Base-by-base conservation (phyloP, 2,797 vertebrate species). In the Thripadectes ignobilis region DNA sequence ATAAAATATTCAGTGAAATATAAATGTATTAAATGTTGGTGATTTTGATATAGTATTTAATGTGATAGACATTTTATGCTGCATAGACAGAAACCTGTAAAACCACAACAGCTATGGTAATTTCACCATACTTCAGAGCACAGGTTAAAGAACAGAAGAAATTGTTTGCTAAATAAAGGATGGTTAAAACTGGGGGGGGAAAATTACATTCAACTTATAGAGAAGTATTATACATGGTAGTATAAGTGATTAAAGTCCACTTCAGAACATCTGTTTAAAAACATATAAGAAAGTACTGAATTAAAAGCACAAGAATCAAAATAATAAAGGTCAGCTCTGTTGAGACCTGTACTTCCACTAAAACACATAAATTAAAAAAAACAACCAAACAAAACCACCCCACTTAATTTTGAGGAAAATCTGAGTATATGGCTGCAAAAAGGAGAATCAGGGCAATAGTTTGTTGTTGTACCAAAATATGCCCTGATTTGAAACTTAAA, bases 71-170 rank as follows among this genome's bases (percentile, higher is more conserved):
- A 3, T 49, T 89, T 95, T 83, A 58, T 48, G 5, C 16, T 81
- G 8, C 41, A 39, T 55, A n/a, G 21, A 38, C 51, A 55, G 20
- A 93, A 69, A 62, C 10, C 38, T 74, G 41, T 68, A 86, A 66
- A 74, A 34, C 19, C 72, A 43, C 78, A 89, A 43, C 21, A 94
- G 8, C 58, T 19, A 27, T 9, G n/a, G 20, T 74, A 52, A 86
- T 93, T 92, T 93, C 81, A 93, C 46, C 20, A 82, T 27, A 26
- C 30, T 92, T 94, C 41, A 86, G 41, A 93, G 46, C 9, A 78
- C 23, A 69, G 34, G 46, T 29, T 52, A 84, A 71, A 71, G 54
- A 94, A 58, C 32, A 57, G 71, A 89, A 87, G 10, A 77, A 67
- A 41, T 27, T 5, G 49, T 73, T 86, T 91, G 21, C 22, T 84